Evolutionary conservation across 2,113 vertebrate genomes (phyloP), one percentile per base, ranked within the genome.

Genomic region (Hemiscyllium ocellatum): DNA sequence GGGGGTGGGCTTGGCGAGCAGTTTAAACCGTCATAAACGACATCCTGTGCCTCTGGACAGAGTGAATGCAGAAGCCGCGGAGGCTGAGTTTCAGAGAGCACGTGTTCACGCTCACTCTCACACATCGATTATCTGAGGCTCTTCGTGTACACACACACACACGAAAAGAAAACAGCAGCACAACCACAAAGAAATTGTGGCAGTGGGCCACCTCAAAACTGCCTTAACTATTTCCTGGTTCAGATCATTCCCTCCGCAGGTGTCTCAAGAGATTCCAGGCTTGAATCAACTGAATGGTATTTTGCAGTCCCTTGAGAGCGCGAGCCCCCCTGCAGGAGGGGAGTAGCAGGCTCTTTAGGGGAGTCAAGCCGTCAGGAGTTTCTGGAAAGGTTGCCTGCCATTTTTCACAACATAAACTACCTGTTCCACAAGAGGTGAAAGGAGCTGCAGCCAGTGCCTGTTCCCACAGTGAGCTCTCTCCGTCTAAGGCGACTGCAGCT

Each of bases 201-300:
- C 61, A 33, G 61, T 66, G 61, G 89, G 89, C 89, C 13, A 66
- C 13, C 80, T 83, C 15, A n/a, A 66, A 65, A 22, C 89, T 22
- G 61, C 2, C 33, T 83, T 47, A 66, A 93, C 89, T 93, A 93
- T 37, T 93, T 93, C 89, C 89, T 93, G 61, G 15, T 93, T 66
- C 33, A 66, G 61, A 93, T 37, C 29, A n/a, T n/a, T 8, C 15
- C 61, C 33, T 8, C 37, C 20, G 4, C 61, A 93, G 89, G 61
- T 93, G 89, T 37, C 33, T 19, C 65, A 17, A 12, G n/a, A 65
- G 56, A 61, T 17, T 90, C 29, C 56, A 61, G 52, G 15, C 6
- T 91, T 7, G 15, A 37, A 93, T 66, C 89, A 33, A 93, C 61
- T 10, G 66, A 61, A 68, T 61, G 4, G 0, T 17, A 20, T 93